These are phyloP conservation scores for Nineta flava DNA, from an alignment of 2,888 invertebrate species.

Conservation along the genomic window DNA sequence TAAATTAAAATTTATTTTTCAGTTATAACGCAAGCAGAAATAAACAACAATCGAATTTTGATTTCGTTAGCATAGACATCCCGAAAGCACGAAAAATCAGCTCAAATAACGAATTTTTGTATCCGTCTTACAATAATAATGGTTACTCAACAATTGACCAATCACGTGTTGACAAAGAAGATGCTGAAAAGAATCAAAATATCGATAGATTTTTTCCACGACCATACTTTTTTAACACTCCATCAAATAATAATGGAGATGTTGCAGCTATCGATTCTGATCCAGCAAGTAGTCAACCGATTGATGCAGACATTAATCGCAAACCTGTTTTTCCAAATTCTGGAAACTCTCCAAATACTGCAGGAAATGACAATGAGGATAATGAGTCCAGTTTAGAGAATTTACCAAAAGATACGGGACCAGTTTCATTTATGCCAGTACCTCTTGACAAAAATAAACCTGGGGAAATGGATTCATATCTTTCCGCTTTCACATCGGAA, in stretches of 20 bases:
- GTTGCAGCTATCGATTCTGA: not conserved
- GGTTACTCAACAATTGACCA: not conserved
- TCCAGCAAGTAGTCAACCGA: no score
- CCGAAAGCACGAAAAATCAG: not conserved
- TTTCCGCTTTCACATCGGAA: no score
- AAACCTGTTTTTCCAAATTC: not conserved
- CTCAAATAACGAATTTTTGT: not conserved
- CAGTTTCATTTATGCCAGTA: no score
- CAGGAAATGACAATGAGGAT: no score
- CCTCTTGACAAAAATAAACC: slow-evolving; percentile 10
- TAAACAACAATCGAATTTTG: no score
- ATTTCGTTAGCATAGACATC: no score
- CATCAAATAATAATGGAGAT: no score
- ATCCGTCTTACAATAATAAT: not conserved
- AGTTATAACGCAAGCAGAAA: no score
- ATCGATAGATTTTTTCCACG: slow-evolving; percentile 26
- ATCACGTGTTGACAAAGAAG: not conserved
- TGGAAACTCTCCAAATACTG: not conserved
- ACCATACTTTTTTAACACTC: slow-evolving; percentile 23
- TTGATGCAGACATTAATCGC: no score
- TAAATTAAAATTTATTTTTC: no score
- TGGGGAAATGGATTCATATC: slow-evolving; percentile 15
- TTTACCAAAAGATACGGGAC: no score
- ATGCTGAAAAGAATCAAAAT: slow-evolving; percentile 12
- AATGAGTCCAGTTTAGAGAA: no score